Conservation (phyloP, 2,888 invertebrate genomes). For the Drosophila emarginata region DNA sequence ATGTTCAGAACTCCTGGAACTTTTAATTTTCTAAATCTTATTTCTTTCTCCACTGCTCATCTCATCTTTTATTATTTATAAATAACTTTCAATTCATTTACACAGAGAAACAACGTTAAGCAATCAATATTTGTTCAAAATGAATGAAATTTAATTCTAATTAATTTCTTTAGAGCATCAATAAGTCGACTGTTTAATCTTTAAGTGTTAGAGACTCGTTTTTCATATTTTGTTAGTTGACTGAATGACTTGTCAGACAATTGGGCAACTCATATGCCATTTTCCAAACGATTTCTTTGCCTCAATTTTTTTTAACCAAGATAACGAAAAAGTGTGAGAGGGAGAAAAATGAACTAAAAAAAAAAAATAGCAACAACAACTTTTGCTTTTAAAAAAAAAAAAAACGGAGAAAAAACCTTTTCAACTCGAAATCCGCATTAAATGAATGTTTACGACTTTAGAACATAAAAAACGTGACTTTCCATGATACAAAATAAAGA, state of each 20-base stretch:
- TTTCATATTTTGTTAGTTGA: constrained; percentile 22
- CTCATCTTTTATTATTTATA: too few species aligned
- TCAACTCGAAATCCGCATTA: constrained; percentile 40
- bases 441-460: constrained; percentile 51
- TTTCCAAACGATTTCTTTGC: constrained; percentile 70
- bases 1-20: too few species aligned
- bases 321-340: background rate
- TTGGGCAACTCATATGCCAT: constrained; percentile 70
- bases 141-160: too few species aligned
- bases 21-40: too few species aligned
- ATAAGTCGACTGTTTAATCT: background rate
- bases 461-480: constrained; percentile 66
- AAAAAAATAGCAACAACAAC: background rate
- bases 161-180: too few species aligned
- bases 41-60: too few species aligned
- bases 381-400: constrained; percentile 37
- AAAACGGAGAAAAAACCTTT: constrained; percentile 36
- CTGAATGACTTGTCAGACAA: constrained; percentile 63
- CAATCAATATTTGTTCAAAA: too few species aligned
- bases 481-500: constrained; percentile 38
- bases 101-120: too few species aligned
- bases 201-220: background rate
- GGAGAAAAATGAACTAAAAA: background rate
- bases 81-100: too few species aligned
- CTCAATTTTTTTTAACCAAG: constrained; percentile 37